A percentile compares a stretch with the other conserved stretches of the same genome.
These are phyloP conservation scores for Chelon labrosus DNA, from an alignment of 2,797 vertebrate species.

Conservation along the genomic window DNA sequence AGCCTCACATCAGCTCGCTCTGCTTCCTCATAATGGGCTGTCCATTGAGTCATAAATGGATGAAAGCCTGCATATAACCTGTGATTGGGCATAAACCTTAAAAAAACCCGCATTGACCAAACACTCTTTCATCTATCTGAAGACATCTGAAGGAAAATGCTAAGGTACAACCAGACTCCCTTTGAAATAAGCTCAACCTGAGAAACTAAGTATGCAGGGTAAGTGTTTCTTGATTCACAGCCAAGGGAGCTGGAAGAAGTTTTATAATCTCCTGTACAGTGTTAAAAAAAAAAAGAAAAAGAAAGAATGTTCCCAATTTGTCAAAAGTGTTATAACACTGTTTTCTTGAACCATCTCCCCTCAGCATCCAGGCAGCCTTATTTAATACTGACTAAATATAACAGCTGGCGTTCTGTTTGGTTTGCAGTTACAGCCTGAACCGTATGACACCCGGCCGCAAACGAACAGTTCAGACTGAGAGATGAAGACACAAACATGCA, in stretches of 20 bases:
- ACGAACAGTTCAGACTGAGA: background rate
- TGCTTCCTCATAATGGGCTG: slow-evolving; percentile 21
- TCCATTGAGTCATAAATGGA: slow-evolving; percentile 35
- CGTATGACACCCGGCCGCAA: background rate
- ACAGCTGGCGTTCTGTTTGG: slow-evolving; percentile 3
- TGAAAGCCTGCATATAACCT: background rate
- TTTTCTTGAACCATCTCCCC: too few species aligned
- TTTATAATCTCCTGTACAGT: background rate
- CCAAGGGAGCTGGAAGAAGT: background rate
- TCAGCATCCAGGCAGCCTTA: too few species aligned
- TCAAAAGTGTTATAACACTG: too few species aligned
- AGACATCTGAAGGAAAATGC: background rate
- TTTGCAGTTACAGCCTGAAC: slow-evolving; percentile 11
- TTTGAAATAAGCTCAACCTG: background rate
- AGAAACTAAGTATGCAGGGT: background rate
- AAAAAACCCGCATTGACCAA: background rate
- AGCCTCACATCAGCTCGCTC: slow-evolving; percentile 33
- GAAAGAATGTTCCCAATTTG: too few species aligned
- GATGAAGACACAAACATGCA: too few species aligned
- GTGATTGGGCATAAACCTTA: background rate
- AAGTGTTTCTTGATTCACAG: background rate
- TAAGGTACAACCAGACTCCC: background rate
- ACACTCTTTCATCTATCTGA: background rate
- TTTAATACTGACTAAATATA: slow-evolving; percentile 16
- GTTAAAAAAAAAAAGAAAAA: background rate